phyloP scores from a whole-genome alignment of 2,888 invertebrate genomes.

The Horisme vitalbata region DNA sequence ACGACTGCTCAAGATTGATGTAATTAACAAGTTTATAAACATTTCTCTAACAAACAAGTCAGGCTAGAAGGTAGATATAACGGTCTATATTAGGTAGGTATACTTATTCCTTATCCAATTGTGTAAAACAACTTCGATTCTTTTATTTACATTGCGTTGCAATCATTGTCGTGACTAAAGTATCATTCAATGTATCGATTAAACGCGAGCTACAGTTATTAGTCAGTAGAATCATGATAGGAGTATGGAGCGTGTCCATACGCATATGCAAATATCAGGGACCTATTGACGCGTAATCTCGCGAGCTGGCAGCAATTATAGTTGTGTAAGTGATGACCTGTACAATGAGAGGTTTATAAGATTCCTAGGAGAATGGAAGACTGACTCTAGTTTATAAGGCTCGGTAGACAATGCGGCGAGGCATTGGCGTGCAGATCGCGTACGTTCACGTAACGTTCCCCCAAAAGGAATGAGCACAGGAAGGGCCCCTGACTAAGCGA shows the following conservation, averaged over 20 bases:
- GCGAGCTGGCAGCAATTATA: constrained; percentile 20
- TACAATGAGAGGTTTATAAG: constrained; percentile 38
- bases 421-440: constrained; percentile 65
- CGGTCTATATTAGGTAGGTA: too few species aligned
- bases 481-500: constrained; percentile 75
- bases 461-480: constrained; percentile 69
- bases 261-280: constrained; percentile 20
- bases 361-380: constrained; percentile 22
- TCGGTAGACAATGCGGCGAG: constrained; percentile 52
- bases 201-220: constrained; percentile 30
- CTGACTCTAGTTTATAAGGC: constrained; percentile 31
- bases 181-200: constrained; percentile 25
- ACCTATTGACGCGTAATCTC: constrained; percentile 24
- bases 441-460: constrained; percentile 70
- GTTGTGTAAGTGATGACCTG: constrained; percentile 21
- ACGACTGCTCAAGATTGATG: constrained; percentile 25
- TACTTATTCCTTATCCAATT: too few species aligned
- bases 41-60: constrained; percentile 9
- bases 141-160: constrained; percentile 17
- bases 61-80: too few species aligned
- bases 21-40: constrained; percentile 22
- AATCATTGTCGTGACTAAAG: constrained; percentile 28
- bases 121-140: constrained; percentile 3
- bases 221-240: constrained; percentile 22
- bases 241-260: constrained; percentile 15